Base-by-base conservation (phyloP, 2,113 vertebrate species). In the Siniperca knerii region DNA sequence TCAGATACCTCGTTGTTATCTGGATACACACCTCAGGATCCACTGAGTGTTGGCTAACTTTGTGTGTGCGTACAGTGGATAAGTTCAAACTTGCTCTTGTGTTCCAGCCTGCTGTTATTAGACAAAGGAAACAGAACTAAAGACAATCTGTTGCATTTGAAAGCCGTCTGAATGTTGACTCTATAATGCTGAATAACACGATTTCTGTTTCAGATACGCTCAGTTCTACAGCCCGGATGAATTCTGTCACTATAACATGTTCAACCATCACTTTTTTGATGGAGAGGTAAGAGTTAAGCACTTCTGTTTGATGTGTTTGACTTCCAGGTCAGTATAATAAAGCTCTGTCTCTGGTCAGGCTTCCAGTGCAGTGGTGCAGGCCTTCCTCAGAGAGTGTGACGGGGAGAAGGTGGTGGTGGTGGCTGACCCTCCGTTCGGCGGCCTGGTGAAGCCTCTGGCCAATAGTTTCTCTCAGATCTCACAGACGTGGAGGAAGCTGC, bases 161-260 rank as follows among this genome's bases (percentile, higher is more conserved):
- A 66, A 0, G 25, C 0, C 16, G 4, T 29, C 35, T 20, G 23
- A 25, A 13, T 57, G 37, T 48, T n/a, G 8, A 50, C 21, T 10
- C 2, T 48, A 10, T 68, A 5, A 23, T 20, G 6, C 40, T 33
- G 8, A 65, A 20, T 33, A 40, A 52, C 21, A 44, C 9, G 8
- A 50, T 11, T 58, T 48, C 62, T 83, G 42, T 82, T 96, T 11
- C 92, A 99, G 98, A 81, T 99, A 98, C 77, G 97, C 97, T 12
- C 98, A 99, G 83, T 99, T 99, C 95, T 99, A 98, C 84, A 84
- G 91, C 52, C 95, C 96, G 83, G 95, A 97, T 33, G 97, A 98
- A 58, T 99, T 99, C 93, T 98, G 98, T 87, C 98, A 97, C 89
- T 99, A 99, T 92, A 99, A 99, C 90, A 99, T 99, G 98, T 99